Conservation (phyloP, 2,113 vertebrate species). For the Rhinolophus ferrumequinum region DNA sequence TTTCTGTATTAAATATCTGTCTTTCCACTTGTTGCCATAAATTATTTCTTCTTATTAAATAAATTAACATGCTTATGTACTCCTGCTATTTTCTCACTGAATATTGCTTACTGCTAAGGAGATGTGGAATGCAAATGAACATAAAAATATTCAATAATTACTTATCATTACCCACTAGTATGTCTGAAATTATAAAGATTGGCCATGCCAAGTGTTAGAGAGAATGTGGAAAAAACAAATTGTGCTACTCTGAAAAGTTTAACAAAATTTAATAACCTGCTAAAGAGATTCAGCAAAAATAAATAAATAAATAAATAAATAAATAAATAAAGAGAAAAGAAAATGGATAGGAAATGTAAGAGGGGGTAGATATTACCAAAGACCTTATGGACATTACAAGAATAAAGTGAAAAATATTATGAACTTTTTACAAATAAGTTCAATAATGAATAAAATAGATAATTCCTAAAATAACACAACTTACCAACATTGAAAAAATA, state of each 20-base stretch:
- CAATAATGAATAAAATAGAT: neutral
- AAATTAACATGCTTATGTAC: neutral
- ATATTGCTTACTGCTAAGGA: neutral
- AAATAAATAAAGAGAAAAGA: neutral
- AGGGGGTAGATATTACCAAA: neutral
- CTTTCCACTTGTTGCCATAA: neutral
- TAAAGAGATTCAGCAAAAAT: neutral
- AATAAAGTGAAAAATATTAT: too few relatives aligned
- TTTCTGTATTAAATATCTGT: neutral
- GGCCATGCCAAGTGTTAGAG: neutral
- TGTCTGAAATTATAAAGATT: neutral
- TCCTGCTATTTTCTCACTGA: neutral
- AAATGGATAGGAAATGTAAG: neutral
- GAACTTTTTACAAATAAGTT: neutral
- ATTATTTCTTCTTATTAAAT: neutral
- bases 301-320: too few relatives aligned
- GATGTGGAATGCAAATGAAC: neutral
- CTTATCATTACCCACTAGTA: neutral
- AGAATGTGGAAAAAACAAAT: neutral
- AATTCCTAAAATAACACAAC: neutral
- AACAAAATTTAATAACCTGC: neutral
- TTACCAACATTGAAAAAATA: neutral
- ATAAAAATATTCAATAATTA: neutral
- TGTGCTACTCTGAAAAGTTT: neutral
- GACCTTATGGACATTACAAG: too few relatives aligned